Conservation (phyloP, 2,888 invertebrate genomes). For the Trypoxylon attenuatum region DNA sequence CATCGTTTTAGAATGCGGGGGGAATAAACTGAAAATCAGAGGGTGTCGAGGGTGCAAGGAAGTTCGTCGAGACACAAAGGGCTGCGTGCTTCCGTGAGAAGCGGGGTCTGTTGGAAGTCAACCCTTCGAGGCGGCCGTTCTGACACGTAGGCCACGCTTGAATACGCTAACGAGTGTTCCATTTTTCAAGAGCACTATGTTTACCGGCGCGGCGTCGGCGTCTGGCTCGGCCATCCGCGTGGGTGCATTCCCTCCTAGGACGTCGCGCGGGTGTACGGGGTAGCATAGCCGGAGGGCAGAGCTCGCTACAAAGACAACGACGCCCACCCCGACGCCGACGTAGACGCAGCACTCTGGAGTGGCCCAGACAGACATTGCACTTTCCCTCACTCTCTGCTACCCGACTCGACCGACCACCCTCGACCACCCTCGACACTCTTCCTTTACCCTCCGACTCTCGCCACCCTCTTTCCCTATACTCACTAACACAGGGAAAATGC, state of each 20-base stretch:
- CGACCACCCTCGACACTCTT: conserved; percentile 49
- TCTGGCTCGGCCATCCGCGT: conserved; percentile 25
- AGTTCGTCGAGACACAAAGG: conserved; percentile 2
- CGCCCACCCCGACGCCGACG: conserved; percentile 12
- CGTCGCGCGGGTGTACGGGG: too few species aligned
- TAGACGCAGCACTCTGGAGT: conserved; percentile 36
- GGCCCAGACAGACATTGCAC: conserved; percentile 63
- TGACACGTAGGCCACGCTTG: conserved; percentile 26
- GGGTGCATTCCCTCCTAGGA: conserved; percentile 18
- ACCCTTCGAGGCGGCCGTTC: conserved; percentile 1
- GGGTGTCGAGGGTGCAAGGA: not conserved
- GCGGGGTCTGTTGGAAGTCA: conserved; percentile 20
- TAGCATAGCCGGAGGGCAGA: too few species aligned
- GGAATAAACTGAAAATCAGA: not conserved
- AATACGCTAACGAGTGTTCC: conserved; percentile 55
- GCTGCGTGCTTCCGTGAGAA: conserved; percentile 1
- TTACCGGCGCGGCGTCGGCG: conserved; percentile 42
- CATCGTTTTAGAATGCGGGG: too few species aligned
- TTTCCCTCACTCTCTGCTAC: conserved; percentile 46
- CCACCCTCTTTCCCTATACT: conserved; percentile 34
- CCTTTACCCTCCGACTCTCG: conserved; percentile 45
- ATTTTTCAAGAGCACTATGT: conserved; percentile 56
- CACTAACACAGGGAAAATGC: conserved; percentile 6
- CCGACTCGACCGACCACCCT: conserved; percentile 2
- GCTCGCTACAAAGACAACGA: conserved; percentile 11